phyloP scores from a whole-genome alignment of 2,113 vertebrate genomes.

The Bos indicus region DNA sequence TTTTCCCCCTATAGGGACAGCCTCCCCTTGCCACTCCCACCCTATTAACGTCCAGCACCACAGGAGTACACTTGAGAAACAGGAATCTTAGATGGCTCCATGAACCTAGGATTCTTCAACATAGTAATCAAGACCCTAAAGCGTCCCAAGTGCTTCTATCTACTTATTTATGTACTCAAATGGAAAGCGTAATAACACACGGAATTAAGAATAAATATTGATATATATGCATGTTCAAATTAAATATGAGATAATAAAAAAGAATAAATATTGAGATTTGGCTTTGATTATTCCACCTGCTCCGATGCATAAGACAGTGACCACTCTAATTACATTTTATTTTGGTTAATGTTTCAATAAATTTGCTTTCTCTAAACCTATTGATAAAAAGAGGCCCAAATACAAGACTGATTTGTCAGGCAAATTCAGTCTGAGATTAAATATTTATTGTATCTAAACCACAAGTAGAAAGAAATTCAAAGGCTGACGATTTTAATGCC shows the following conservation, averaged over 20 bases:
- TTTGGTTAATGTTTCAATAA: constrained; percentile 25
- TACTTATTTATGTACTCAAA: not conserved
- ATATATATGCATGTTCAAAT: not conserved
- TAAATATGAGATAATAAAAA: not conserved
- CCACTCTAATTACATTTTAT: constrained; percentile 24
- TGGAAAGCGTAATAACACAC: not conserved
- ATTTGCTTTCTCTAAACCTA: constrained; percentile 34
- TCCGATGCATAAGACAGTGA: not conserved
- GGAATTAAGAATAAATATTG: not conserved
- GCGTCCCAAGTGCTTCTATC: not conserved
- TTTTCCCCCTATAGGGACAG: not conserved
- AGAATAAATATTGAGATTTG: not conserved
- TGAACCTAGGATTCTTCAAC: not conserved
- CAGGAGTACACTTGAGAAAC: not conserved
- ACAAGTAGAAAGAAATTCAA: constrained; percentile 33
- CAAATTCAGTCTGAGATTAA: constrained; percentile 45
- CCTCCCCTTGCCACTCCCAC: not conserved
- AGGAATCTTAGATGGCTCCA: not conserved
- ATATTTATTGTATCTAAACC: constrained; percentile 59
- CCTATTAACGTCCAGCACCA: not conserved
- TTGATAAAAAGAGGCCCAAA: constrained; percentile 8
- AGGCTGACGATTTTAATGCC: constrained; percentile 33
- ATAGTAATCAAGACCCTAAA: not conserved
- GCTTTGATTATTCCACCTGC: not conserved
- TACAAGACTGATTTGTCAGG: constrained; percentile 20